These are phyloP conservation scores for Phocoena sinus DNA, from an alignment of 2,113 vertebrate genomes.

Conservation along the genomic window DNA sequence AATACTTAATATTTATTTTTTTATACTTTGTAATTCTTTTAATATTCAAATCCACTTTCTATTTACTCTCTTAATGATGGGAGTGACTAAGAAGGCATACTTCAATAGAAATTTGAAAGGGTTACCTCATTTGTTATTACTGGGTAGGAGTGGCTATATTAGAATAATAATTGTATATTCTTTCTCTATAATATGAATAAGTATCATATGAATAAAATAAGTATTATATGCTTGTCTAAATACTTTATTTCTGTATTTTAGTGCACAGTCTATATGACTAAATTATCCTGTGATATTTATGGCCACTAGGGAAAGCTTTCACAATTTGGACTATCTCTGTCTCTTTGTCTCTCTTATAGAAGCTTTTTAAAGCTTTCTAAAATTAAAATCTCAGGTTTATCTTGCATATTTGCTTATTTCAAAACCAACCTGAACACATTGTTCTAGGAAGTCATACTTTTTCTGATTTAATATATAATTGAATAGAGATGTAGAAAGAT, in stretches of 20 bases:
- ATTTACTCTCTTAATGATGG: background rate
- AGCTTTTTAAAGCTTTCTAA: background rate
- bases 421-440: background rate
- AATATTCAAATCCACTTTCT: background rate
- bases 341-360: background rate
- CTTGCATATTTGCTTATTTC: background rate
- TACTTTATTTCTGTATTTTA: background rate
- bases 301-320: background rate
- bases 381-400: background rate
- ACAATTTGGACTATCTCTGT: background rate
- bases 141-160: background rate
- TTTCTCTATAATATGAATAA: background rate
- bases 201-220: background rate
- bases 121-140: background rate
- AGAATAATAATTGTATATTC: background rate
- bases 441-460: background rate
- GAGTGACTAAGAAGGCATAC: background rate
- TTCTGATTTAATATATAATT: background rate
- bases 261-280: background rate
- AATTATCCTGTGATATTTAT: background rate
- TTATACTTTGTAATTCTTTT: background rate
- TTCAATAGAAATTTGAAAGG: background rate
- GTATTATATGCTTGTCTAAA: background rate
- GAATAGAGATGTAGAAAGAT: background rate
- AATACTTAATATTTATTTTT: background rate